Evolutionary conservation across 2,797 vertebrate species (phyloP), one percentile per base, ranked within the genome.

Genomic region (Enteromius fasciolatus): DNA sequence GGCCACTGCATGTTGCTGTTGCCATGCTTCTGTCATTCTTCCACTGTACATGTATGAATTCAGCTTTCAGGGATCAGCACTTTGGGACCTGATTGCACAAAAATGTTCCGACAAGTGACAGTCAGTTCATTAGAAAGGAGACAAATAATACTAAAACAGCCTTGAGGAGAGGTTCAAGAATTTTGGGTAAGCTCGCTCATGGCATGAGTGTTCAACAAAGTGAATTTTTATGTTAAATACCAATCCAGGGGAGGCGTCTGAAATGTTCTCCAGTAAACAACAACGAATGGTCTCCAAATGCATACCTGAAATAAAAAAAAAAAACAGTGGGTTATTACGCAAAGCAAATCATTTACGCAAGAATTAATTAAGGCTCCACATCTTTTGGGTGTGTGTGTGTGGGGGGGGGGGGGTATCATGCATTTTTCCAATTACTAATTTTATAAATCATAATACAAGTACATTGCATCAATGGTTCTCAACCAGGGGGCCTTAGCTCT

Each of bases 1-100:
- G 54, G 96, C 93, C 86, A 97, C 97, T 1, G 95, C 87, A 84
- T 98, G 97, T 86, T 98, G 97, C 90, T 94, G 94, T 89, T 97
- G 96, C 83, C 95, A 97, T 11, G 96, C 94, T 92, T 95, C 95
- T 54, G 95, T 95, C 95, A 95, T 95, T 89, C 90, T 94, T 91
- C 90, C 92, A 83, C 89, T 91, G 88, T 88, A 78, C 89, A 90
- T 90, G 84, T 86, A 91, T 77, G 80, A 89, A 89, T 87, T 89
- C 86, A 89, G 89, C 63, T 84, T 88, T 87, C 64, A 78, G 64
- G 9, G 76, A 70, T 59, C 12, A 82, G 67, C 83, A 39, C 39
- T 57, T 69, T 46, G 23, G 67, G 79, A 69, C 70, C 23, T 33
- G 76, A 80, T 61, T 52, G 57, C 64, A 52, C 72, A 57, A 39